phyloP scores from a whole-genome alignment of 2,888 invertebrate genomes.

The Pycnomerus fuliginosus region DNA sequence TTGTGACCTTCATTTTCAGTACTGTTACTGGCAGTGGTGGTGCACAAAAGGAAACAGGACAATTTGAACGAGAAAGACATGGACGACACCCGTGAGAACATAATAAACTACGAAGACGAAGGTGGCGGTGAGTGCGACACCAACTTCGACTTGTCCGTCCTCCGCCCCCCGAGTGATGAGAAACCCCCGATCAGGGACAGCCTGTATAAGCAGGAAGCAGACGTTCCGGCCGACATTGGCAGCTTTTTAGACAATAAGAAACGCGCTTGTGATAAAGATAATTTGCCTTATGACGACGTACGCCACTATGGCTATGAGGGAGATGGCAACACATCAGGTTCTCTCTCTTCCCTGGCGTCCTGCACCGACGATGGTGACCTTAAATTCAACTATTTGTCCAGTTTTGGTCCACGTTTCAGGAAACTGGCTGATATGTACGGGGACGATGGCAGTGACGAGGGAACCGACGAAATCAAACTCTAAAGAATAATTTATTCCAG shows the following conservation, averaged over 20 bases:
- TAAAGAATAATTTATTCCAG: conserved; percentile 1
- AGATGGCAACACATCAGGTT: conserved; percentile 87
- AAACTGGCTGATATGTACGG: conserved; percentile 94
- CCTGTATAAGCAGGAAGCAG: conserved; percentile 50
- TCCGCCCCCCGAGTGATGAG: conserved; percentile 54
- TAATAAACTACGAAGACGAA: conserved; percentile 97
- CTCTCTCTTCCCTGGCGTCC: conserved; percentile 88
- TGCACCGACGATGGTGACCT: conserved; percentile 66
- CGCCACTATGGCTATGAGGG: conserved; percentile 98
- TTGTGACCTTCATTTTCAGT: conserved; percentile 55
- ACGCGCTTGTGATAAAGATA: conserved; percentile 84
- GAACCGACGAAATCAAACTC: conserved; percentile 61
- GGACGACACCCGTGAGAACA: conserved; percentile 95
- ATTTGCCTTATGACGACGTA: conserved; percentile 92
- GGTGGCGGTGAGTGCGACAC: conserved; percentile 98
- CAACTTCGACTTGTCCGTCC: conserved; percentile 83
- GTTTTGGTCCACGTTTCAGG: conserved; percentile 94
- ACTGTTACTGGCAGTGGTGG: conserved; percentile 84
- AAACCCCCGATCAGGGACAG: conserved; percentile 46
- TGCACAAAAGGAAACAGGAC: conserved; percentile 83
- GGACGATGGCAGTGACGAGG: conserved; percentile 81
- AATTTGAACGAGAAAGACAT: conserved; percentile 88
- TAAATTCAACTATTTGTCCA: conserved; percentile 91
- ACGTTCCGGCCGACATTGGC: conserved; percentile 79
- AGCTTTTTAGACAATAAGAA: conserved; percentile 89